A percentile compares a stretch with the other conserved stretches of the same genome.
Conservation (phyloP, 2,888 invertebrate genomes). For the Calephelis perditalis region DNA sequence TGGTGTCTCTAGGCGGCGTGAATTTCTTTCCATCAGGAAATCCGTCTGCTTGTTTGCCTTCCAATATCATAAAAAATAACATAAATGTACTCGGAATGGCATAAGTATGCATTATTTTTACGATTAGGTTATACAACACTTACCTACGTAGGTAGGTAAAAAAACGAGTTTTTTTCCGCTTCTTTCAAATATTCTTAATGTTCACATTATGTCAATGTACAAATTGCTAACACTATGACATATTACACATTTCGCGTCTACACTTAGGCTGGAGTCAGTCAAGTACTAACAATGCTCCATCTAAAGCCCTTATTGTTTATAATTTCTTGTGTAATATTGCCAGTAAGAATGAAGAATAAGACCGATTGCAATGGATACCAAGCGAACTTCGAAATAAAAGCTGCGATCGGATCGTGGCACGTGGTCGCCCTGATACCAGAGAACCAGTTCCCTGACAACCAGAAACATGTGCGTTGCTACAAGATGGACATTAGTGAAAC, state of each 20-base stretch:
- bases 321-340: slow-evolving; percentile 30
- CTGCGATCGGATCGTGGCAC: slow-evolving; percentile 53
- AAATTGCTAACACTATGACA: background rate
- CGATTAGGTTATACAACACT: no score
- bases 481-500: slow-evolving; percentile 60
- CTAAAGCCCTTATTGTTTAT: slow-evolving; percentile 35
- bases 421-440: slow-evolving; percentile 61
- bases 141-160: no score
- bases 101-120: no score
- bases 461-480: slow-evolving; percentile 46
- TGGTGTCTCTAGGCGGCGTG: no score
- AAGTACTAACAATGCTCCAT: slow-evolving; percentile 2
- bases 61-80: no score
- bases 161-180: no score
- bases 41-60: no score
- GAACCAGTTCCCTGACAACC: slow-evolving; percentile 50
- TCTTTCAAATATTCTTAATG: no score
- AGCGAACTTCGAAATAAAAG: slow-evolving; percentile 48
- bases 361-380: slow-evolving; percentile 48
- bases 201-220: background rate
- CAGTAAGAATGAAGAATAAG: slow-evolving; percentile 30
- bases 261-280: background rate
- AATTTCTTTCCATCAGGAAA: no score
- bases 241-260: background rate
- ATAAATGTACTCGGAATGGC: no score